Percentiles rank a stretch among this genome's conserved stretches.
These are phyloP conservation scores for Venturia canescens DNA, from an alignment of 1,140 invertebrate species.

Conservation along the genomic window DNA sequence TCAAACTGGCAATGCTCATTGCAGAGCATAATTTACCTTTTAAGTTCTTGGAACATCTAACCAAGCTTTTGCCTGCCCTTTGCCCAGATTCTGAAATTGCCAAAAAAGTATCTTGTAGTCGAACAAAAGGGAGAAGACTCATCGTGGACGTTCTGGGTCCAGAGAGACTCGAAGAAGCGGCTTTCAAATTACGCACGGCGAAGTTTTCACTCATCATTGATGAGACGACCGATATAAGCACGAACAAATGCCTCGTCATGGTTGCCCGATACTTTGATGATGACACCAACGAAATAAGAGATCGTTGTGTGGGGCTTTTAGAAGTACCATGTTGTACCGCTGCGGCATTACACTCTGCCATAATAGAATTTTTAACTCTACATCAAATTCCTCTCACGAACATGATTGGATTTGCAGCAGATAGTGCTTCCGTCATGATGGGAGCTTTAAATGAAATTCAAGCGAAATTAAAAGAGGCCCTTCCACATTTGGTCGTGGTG, in stretches of 20 bases:
- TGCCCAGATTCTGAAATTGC: constrained; percentile 54
- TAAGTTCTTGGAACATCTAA: constrained; percentile 51
- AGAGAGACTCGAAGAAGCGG: background rate
- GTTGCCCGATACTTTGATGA: constrained; percentile 30
- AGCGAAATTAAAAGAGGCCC: constrained; percentile 58
- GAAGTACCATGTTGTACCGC: constrained; percentile 59
- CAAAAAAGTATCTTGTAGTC: constrained; percentile 27
- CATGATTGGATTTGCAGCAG: constrained; percentile 70
- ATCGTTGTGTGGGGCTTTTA: constrained; percentile 27
- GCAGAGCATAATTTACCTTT: constrained; percentile 54
- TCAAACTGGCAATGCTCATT: constrained; percentile 51
- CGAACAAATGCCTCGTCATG: constrained; percentile 34
- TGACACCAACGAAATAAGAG: background rate
- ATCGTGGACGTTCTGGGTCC: constrained; percentile 12
- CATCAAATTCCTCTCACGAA: too few species aligned
- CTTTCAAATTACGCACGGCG: background rate
- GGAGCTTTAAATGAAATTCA: constrained; percentile 66
- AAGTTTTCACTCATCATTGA: constrained; percentile 44
- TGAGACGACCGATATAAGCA: constrained; percentile 41
- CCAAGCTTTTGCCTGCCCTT: constrained; percentile 35
- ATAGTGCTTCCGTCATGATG: constrained; percentile 69
- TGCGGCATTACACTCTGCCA: constrained; percentile 53
- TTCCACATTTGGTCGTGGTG: constrained; percentile 60
- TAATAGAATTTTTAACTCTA: constrained; percentile 59
- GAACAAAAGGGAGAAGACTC: constrained; percentile 35